Base-by-base conservation (phyloP, 1,140 invertebrate genomes). In the Hyphantria cunea region DNA sequence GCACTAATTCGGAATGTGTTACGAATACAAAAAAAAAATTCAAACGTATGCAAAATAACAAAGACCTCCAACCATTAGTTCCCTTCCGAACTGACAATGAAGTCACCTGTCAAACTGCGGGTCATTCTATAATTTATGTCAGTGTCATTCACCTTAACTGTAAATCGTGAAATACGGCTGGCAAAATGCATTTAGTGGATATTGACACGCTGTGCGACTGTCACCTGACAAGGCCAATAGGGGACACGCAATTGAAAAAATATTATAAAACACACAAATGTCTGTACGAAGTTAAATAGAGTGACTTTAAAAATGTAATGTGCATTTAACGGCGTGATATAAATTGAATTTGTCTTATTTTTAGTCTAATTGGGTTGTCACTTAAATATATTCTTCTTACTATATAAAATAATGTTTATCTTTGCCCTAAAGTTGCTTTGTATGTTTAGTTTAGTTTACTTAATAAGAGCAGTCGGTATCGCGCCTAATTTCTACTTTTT, bases 61-160 rank as follows among this genome's bases (percentile, higher is more conserved):
- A 47, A 8, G 14, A 7, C 14, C 17, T 5, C 13, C 17, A 31
- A 17, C 5, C 51, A 47, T 45, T 17, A n/a, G 42, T 17, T 17
- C 42, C 14, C 53, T 56, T 47, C 47, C 44, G 37, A 15, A 31
- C 31, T 17, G 6, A n/a, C 25, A 17, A 41, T 54, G 17, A 12
- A 42, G 15, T 53, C 15, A 14, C 6, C 33, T 11, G 55, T 39
- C 55, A 39, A 58, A 12, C 44, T 12, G 8, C 14, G 6, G 14
- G 45, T 39, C 45, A 58, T 12, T 7, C 41, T 13, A 6, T 33
- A 9, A 58, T n/a, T 32, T 2, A 37, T 0, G 31, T 47, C 47
- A 62, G 56, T 54, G 70, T 64, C 70, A 66, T 15, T 52, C 53
- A 73, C 55, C 70, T 55, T 73, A 72, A 73, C 70, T 69, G 70